These are phyloP conservation scores for Iselma pallidipennis DNA, from an alignment of 2,888 invertebrate genomes.

Conservation along the genomic window DNA sequence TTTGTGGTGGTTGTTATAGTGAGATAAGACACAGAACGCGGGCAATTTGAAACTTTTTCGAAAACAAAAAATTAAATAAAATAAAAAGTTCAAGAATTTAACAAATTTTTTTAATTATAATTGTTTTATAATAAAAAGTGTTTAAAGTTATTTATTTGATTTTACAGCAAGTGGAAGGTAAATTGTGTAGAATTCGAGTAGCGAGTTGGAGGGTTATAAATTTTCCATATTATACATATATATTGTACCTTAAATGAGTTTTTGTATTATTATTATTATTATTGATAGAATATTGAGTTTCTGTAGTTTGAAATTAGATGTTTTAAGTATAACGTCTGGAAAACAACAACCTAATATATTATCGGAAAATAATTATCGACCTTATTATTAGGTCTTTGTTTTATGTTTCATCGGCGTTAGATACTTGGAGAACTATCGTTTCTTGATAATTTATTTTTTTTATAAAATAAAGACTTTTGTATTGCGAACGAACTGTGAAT, in stretches of 20 bases:
- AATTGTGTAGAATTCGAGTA: neutral
- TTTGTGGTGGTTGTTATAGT: neutral
- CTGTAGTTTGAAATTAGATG: too few species aligned
- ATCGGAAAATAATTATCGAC: slow-evolving; percentile 18
- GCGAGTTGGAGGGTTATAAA: neutral
- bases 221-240: too few species aligned
- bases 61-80: slow-evolving; percentile 1
- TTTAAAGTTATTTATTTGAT: slow-evolving; percentile 18
- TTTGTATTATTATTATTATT: too few species aligned
- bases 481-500: slow-evolving; percentile 5
- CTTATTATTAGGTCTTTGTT: neutral
- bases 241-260: too few species aligned
- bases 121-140: slow-evolving; percentile 21
- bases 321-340: too few species aligned
- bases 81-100: slow-evolving; percentile 31
- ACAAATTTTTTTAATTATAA: slow-evolving; percentile 32
- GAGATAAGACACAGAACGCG: neutral
- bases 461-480: neutral
- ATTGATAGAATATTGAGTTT: too few species aligned
- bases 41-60: neutral
- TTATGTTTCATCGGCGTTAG: slow-evolving; percentile 2
- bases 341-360: slow-evolving; percentile 10
- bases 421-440: too few species aligned
- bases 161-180: slow-evolving; percentile 20
- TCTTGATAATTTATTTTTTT: too few species aligned